These are phyloP conservation scores for Leptopilina drosophilae DNA, from an alignment of 2,888 invertebrate species.

Conservation along the genomic window DNA sequence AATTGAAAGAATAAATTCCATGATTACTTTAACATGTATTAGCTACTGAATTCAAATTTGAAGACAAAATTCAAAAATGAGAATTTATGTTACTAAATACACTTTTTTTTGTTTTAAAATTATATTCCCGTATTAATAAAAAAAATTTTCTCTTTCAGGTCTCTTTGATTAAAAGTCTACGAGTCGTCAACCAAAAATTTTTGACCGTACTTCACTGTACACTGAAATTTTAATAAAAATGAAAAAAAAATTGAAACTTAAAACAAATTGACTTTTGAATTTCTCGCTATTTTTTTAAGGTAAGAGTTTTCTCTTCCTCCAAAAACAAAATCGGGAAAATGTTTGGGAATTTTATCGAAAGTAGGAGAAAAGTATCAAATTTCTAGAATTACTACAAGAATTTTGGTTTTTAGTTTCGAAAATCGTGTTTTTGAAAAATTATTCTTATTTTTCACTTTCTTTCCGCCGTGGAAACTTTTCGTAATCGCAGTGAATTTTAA, in stretches of 20 bases:
- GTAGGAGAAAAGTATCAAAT: too few species aligned
- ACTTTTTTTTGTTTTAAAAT: not conserved
- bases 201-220: slow-evolving; percentile 72
- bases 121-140: not conserved
- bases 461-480: too few species aligned
- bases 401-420: too few species aligned
- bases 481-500: too few species aligned
- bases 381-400: too few species aligned
- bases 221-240: slow-evolving; percentile 62
- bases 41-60: slow-evolving; percentile 78
- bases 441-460: too few species aligned
- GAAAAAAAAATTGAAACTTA: slow-evolving; percentile 46
- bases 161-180: slow-evolving; percentile 52
- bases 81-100: slow-evolving; percentile 46
- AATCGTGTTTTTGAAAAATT: too few species aligned
- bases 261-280: slow-evolving; percentile 29
- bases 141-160: slow-evolving; percentile 47
- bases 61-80: slow-evolving; percentile 63
- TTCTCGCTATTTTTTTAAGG: too few species aligned
- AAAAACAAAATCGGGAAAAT: too few species aligned
- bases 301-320: too few species aligned
- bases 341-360: too few species aligned
- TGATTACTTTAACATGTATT: slow-evolving; percentile 81
- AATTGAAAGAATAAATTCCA: slow-evolving; percentile 62
- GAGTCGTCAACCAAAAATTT: slow-evolving; percentile 54